A percentile compares a stretch with the other conserved stretches of the same genome.
These are phyloP conservation scores for Palythoa heliodiscus DNA, from an alignment of 92 coral and sea anemone species.

Conservation along the genomic window DNA sequence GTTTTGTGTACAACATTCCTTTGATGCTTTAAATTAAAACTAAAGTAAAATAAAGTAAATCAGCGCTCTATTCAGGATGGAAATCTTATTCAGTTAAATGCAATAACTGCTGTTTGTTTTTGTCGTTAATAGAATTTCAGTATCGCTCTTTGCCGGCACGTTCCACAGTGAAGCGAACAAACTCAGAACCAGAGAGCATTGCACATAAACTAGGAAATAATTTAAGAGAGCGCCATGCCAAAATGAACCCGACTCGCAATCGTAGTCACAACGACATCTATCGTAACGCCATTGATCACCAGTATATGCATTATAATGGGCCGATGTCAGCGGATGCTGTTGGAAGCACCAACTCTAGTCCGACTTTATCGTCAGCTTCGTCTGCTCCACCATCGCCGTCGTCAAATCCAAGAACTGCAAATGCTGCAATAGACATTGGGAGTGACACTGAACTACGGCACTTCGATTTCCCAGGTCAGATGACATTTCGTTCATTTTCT, in stretches of 20 bases:
- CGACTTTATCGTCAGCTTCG: slow-evolving; percentile 85
- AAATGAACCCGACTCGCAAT: slow-evolving; percentile 69
- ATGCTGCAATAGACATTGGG: slow-evolving; percentile 18
- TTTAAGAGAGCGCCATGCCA: slow-evolving; percentile 52
- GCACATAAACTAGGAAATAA: slow-evolving; percentile 69
- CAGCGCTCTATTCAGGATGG: background rate
- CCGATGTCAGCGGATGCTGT: slow-evolving; percentile 41
- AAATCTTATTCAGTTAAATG: background rate
- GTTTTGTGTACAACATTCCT: background rate
- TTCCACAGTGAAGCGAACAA: slow-evolving; percentile 80
- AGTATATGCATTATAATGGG: slow-evolving; percentile 36
- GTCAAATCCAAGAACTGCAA: slow-evolving; percentile 62
- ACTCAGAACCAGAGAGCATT: slow-evolving; percentile 90
- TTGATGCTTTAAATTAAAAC: background rate
- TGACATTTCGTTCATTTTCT: background rate
- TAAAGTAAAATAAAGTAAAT: background rate
- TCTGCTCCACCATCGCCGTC: slow-evolving; percentile 94
- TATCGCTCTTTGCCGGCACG: slow-evolving; percentile 86
- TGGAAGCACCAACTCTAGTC: slow-evolving; percentile 69
- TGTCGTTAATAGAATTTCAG: slow-evolving; percentile 57
- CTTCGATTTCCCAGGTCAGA: slow-evolving; percentile 51
- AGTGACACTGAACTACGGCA: background rate
- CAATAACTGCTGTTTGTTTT: background rate
- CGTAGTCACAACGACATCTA: slow-evolving; percentile 90
- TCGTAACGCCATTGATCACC: slow-evolving; percentile 65